Evolutionary conservation across 2,888 invertebrate genomes (phyloP).

Genomic region (Exephanes ischioxanthus): DNA sequence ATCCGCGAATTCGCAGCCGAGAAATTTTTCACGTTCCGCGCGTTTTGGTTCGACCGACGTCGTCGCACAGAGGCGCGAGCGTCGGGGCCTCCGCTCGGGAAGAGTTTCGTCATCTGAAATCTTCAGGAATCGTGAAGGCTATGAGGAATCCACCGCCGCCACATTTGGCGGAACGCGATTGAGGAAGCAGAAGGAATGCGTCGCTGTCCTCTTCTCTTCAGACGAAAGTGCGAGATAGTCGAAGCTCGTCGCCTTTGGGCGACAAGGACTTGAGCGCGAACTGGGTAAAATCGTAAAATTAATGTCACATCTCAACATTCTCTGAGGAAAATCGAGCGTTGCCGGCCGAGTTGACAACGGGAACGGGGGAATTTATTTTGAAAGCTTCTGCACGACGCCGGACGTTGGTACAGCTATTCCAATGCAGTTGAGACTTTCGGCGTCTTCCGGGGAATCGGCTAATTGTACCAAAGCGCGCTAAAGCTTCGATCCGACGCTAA

Average conservation of each 20-base stretch:
- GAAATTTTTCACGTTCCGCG: not conserved
- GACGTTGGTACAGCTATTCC: no score
- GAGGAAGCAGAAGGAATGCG: constrained; percentile 7
- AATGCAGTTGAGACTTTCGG: no score
- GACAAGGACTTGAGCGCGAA: not conserved
- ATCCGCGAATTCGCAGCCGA: not conserved
- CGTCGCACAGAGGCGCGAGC: no score
- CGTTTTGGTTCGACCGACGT: not conserved
- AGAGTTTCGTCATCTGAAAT: not conserved
- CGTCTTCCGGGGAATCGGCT: no score
- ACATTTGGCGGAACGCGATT: not conserved
- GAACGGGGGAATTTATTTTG: not conserved
- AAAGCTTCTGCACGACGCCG: not conserved
- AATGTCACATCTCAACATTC: not conserved
- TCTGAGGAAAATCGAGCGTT: not conserved
- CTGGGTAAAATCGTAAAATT: not conserved
- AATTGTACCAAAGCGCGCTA: no score
- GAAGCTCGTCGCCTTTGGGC: not conserved
- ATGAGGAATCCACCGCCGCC: not conserved
- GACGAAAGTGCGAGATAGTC: constrained; percentile 17
- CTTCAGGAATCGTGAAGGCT: not conserved
- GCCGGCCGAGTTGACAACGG: not conserved
- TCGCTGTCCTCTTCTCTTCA: constrained; percentile 5
- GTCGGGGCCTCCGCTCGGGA: not conserved
- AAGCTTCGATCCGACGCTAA: no score